These are phyloP conservation scores for Atherix ibis DNA, from an alignment of 2,888 invertebrate species.

Conservation along the genomic window DNA sequence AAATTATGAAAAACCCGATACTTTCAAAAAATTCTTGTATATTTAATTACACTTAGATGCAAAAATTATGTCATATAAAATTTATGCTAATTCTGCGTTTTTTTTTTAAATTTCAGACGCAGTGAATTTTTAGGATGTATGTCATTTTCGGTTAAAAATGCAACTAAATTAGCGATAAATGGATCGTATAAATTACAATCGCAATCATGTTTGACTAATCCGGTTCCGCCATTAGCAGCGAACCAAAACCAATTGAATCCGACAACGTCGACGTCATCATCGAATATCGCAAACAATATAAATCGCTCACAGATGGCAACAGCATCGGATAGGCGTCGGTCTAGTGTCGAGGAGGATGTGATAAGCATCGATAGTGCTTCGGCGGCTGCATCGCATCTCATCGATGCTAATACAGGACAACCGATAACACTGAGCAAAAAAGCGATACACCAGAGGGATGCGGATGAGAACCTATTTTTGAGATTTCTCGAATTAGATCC, in stretches of 20 bases:
- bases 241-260: neutral
- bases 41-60: no score
- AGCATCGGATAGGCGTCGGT: conserved; percentile 20
- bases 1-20: no score
- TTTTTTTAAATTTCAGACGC: conserved; percentile 52
- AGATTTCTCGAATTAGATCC: conserved; percentile 70
- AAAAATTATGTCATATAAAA: conserved; percentile 12
- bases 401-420: conserved; percentile 12
- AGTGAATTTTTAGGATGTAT: conserved; percentile 90
- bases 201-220: conserved; percentile 42
- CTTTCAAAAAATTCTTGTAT: no score
- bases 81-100: conserved; percentile 10
- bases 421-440: conserved; percentile 36
- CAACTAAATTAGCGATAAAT: conserved; percentile 48
- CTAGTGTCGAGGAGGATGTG: conserved; percentile 29
- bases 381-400: conserved; percentile 11
- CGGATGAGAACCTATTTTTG: conserved; percentile 57
- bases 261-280: conserved; percentile 15
- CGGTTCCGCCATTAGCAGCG: conserved; percentile 17
- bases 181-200: conserved; percentile 63
- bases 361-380: conserved; percentile 26
- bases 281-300: neutral
- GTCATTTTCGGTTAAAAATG: conserved; percentile 76
- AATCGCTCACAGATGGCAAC: conserved; percentile 9
- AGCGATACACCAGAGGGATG: conserved; percentile 43